Base-by-base conservation (phyloP, 2,888 invertebrate species). In the Leptopilina myrica region DNA sequence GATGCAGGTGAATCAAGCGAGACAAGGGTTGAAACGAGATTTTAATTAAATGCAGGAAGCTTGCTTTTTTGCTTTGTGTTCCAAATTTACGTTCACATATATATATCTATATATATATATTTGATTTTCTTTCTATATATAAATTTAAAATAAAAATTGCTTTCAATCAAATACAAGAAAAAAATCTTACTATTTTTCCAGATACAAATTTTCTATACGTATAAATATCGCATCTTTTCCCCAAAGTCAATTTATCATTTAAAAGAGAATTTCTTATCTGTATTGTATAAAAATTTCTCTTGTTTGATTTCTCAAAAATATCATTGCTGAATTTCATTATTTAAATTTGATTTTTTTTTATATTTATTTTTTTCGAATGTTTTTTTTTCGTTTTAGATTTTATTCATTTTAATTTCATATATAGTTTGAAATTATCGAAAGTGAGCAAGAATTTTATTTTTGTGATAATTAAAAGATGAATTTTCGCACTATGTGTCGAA, bases 21-120 rank as follows among this genome's bases (percentile, higher is more conserved):
- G 33, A 56, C 73, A 73, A 73, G 73, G 56, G 73, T 56, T 73
- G 56, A 56, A 33, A 40, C 40, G 56, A 59, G 33, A 56, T 73
- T 73, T 15, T 59, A 33, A 73, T 73, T 59, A 73, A 73, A 73
- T 73, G 26, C 73, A 59, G 73, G 73, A 73, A 73, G 56, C 56
- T 26, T 7, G n/a, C 33, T 8, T 43, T 1, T 7, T 8, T 43
- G 43, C 43, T 73, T 73, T 56, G 73, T 73, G 56, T 33, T n/a
- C 5, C 33, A 8, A 6, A 73, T 9, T 9, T 33, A 26, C 7
- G 8, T 8, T 53, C 9, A n/a, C 1, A 20, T 20, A 20, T 49
- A 49, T 33, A 33, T 33, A n/a, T n/a, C n/a, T n/a, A n/a, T n/a
- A n/a, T 20, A 20, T 20, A 20, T 49, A 49, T 33, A 33, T 33